Evolutionary conservation across 2,113 vertebrate species (phyloP).

Genomic region (Ptilonorhynchus violaceus): DNA sequence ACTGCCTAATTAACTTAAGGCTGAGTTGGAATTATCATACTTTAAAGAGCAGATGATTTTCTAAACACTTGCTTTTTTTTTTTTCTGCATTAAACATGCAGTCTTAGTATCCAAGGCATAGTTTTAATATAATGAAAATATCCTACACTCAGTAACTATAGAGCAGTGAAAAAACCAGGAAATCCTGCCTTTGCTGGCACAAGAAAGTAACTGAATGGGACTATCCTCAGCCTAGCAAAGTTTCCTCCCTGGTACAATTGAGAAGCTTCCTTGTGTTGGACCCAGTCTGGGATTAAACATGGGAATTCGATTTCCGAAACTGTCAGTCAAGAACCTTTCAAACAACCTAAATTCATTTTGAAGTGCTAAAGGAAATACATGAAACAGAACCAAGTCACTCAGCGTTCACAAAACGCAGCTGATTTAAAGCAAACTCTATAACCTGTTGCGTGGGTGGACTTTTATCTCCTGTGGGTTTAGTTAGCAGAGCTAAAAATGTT

Average conservation of each 20-base stretch:
- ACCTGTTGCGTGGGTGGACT: neutral
- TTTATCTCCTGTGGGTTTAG: constrained; percentile 15
- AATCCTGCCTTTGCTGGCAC: neutral
- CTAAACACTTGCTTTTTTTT: neutral
- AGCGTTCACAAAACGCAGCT: neutral
- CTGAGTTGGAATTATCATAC: neutral
- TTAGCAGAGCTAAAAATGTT: constrained; percentile 16
- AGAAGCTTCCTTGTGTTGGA: neutral
- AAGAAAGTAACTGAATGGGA: neutral
- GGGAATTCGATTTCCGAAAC: neutral
- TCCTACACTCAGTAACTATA: neutral
- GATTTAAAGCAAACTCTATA: constrained; percentile 11
- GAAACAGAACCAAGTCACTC: neutral
- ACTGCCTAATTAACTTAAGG: neutral
- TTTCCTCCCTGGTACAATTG: neutral
- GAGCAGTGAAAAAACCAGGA: neutral
- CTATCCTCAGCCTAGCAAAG: neutral
- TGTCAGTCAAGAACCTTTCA: neutral
- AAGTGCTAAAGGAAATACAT: neutral
- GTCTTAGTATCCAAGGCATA: neutral
- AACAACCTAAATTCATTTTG: neutral
- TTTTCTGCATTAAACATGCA: neutral
- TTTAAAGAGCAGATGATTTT: neutral
- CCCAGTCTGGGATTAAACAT: neutral
- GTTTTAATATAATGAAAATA: neutral